phyloP scores from a whole-genome alignment of 2,888 invertebrate species.

The Drosophila paucipuncta region DNA sequence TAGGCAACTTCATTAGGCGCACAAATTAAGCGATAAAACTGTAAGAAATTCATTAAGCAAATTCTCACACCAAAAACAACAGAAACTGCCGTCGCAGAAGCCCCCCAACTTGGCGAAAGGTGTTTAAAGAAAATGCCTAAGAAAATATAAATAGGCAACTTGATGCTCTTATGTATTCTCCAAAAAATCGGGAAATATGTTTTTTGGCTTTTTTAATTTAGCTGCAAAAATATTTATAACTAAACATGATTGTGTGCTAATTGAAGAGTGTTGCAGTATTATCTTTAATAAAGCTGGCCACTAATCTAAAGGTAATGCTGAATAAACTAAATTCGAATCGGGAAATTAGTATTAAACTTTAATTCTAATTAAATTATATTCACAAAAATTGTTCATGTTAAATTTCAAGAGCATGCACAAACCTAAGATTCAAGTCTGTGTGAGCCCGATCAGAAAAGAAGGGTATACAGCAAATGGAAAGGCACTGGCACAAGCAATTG shows the following conservation, averaged over 20 bases:
- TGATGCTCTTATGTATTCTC: conserved; percentile 27
- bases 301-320: not conserved
- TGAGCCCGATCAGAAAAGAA: conserved; percentile 1
- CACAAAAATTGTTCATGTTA: not conserved
- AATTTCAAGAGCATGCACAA: not conserved
- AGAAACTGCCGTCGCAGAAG: conserved; percentile 21
- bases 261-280: not conserved
- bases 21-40: conserved; percentile 76
- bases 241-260: not conserved
- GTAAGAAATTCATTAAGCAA: conserved; percentile 77
- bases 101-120: conserved; percentile 65
- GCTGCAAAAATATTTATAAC: too few relatives aligned
- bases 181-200: not conserved
- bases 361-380: not conserved
- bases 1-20: conserved; percentile 75
- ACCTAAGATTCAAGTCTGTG: not conserved
- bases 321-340: not conserved
- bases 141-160: conserved; percentile 9
- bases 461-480: conserved; percentile 72
- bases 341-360: not conserved
- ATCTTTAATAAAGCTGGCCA: not conserved
- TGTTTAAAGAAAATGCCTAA: conserved; percentile 34
- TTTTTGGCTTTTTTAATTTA: not conserved
- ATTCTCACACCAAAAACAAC: conserved; percentile 63
- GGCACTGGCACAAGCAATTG: conserved; percentile 60